Percentiles rank a stretch among this genome's conserved stretches.
phyloP scores from a whole-genome alignment of 2,113 vertebrate species.

The Bubo blakistoni region DNA sequence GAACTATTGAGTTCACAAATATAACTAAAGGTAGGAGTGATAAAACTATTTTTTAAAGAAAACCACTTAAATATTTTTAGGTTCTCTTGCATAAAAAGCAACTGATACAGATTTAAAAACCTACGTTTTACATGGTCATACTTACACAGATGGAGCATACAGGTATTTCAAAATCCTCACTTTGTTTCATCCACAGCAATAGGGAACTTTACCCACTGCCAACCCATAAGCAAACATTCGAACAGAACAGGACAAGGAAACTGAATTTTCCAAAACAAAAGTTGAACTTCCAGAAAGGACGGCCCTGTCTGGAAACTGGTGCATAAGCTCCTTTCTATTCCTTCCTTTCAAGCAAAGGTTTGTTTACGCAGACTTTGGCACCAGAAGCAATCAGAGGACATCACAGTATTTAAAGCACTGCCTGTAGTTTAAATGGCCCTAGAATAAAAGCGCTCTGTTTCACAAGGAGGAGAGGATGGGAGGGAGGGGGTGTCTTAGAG shows the following conservation, averaged over 20 bases:
- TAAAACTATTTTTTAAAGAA: neutral
- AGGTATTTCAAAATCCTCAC: neutral
- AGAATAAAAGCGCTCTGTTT: neutral
- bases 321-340: neutral
- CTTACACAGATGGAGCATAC: neutral
- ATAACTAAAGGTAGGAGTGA: neutral
- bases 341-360: neutral
- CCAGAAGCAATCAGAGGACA: neutral
- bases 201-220: neutral
- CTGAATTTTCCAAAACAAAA: neutral
- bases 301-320: neutral
- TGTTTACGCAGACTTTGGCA: constrained; percentile 30
- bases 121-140: neutral
- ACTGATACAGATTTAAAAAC: neutral
- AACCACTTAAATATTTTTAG: neutral
- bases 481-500: neutral
- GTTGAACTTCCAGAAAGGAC: neutral
- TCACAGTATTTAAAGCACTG: neutral
- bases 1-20: neutral
- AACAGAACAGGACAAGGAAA: neutral
- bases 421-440: neutral
- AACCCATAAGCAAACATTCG: neutral
- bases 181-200: neutral
- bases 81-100: neutral
- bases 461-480: neutral